These are phyloP conservation scores for Narcine bancroftii DNA, from an alignment of 2,113 vertebrate species.

Conservation along the genomic window DNA sequence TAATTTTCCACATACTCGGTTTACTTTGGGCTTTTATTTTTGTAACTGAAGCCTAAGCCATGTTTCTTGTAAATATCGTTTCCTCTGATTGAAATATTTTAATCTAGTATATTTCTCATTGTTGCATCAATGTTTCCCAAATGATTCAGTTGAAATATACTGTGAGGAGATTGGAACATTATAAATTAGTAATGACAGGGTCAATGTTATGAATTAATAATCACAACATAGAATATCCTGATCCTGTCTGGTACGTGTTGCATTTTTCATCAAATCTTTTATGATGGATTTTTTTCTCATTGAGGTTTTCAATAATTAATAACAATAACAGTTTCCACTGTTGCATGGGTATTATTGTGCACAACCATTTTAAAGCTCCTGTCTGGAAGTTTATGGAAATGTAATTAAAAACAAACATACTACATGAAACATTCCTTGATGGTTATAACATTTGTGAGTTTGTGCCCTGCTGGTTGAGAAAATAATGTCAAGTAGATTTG, in stretches of 20 bases:
- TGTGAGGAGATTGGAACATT: not conserved
- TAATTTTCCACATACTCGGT: not conserved
- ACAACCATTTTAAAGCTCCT: not conserved
- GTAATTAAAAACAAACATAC: no score
- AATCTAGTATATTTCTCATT: not conserved
- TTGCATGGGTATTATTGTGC: not conserved
- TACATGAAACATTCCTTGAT: not conserved
- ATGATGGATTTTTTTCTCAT: not conserved
- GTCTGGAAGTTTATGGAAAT: not conserved
- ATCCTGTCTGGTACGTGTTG: not conserved
- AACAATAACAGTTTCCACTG: not conserved
- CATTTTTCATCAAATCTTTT: not conserved
- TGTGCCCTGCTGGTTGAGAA: not conserved
- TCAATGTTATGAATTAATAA: slow-evolving; percentile 15
- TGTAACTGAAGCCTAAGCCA: not conserved
- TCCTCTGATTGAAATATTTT: not conserved
- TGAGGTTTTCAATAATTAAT: not conserved
- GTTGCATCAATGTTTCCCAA: not conserved
- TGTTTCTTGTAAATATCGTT: not conserved
- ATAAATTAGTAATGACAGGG: slow-evolving; percentile 26
- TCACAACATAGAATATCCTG: not conserved
- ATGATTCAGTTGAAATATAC: not conserved
- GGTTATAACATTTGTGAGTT: not conserved
- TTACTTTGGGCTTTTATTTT: not conserved
- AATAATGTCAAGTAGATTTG: not conserved